Percentiles rank a stretch among this genome's conserved stretches.
Conservation (phyloP, 1,140 invertebrate species). For the Cecropterus lyciades region DNA sequence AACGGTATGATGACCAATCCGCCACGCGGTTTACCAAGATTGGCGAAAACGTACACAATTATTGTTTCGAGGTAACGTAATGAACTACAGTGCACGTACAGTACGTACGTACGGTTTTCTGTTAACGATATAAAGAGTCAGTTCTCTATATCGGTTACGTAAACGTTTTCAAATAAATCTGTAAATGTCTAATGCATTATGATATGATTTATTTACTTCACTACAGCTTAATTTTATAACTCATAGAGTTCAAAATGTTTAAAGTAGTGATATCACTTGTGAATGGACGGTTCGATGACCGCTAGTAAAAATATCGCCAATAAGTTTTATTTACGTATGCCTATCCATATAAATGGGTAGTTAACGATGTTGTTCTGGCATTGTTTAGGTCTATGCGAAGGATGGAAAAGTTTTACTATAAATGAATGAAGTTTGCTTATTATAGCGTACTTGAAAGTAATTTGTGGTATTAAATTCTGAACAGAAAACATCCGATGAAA, state of each 20-base stretch:
- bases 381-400: slow-evolving; percentile 19
- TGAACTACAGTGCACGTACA: too few relatives aligned
- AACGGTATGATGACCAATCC: too few relatives aligned
- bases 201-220: slow-evolving; percentile 56
- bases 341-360: slow-evolving; percentile 28
- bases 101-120: too few relatives aligned
- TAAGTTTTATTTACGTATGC: slow-evolving; percentile 11
- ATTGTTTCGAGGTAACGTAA: too few relatives aligned
- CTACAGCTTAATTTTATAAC: slow-evolving; percentile 1
- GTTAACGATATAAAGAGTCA: too few relatives aligned
- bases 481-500: too few relatives aligned
- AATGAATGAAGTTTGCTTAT: neutral
- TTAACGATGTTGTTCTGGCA: slow-evolving; percentile 29
- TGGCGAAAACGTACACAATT: too few relatives aligned
- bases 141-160: too few relatives aligned
- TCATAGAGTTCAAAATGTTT: slow-evolving; percentile 2
- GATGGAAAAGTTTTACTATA: neutral
- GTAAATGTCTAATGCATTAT: neutral
- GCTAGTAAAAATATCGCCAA: slow-evolving; percentile 27
- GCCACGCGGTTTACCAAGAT: too few relatives aligned
- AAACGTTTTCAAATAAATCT: too few relatives aligned
- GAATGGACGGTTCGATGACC: slow-evolving; percentile 25
- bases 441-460: too few relatives aligned
- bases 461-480: too few relatives aligned
- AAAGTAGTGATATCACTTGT: neutral